Evolutionary conservation across 2,888 invertebrate genomes (phyloP).

Genomic region (Arrhopalites spinosus): DNA sequence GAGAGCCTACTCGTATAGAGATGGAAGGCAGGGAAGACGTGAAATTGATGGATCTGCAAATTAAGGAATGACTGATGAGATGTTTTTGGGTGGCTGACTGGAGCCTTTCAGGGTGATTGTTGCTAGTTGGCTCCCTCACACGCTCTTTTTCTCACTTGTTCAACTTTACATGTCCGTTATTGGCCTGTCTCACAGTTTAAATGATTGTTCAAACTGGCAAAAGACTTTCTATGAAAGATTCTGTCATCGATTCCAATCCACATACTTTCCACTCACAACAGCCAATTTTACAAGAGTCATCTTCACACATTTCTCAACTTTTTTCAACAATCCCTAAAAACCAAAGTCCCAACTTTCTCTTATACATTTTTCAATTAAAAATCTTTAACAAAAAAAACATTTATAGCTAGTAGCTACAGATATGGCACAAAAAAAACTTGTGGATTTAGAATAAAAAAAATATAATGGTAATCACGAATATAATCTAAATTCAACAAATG

Average conservation of each 20-base stretch:
- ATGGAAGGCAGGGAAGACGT: conserved; percentile 37
- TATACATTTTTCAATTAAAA: too few relatives aligned
- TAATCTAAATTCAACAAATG: too few relatives aligned
- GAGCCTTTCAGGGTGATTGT: neutral
- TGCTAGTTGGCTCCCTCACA: neutral
- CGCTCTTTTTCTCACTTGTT: neutral
- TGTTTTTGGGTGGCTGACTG: conserved; percentile 37
- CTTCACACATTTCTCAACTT: neutral
- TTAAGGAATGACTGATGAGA: conserved; percentile 55
- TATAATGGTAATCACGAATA: too few relatives aligned
- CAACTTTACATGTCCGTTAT: conserved; percentile 36
- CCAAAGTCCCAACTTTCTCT: too few relatives aligned
- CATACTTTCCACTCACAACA: neutral
- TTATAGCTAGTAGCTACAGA: too few relatives aligned
- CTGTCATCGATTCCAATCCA: conserved; percentile 35
- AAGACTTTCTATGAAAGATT: conserved; percentile 40
- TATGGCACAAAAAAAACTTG: too few relatives aligned
- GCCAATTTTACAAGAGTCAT: neutral
- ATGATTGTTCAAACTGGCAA: conserved; percentile 36
- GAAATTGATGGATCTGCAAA: conserved; percentile 56
- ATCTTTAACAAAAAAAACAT: too few relatives aligned
- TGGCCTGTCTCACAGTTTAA: conserved; percentile 37
- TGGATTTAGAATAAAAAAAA: too few relatives aligned
- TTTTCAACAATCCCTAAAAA: neutral
- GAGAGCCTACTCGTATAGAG: neutral